Conservation (phyloP, 2,888 invertebrate species). For the Timandra comae region DNA sequence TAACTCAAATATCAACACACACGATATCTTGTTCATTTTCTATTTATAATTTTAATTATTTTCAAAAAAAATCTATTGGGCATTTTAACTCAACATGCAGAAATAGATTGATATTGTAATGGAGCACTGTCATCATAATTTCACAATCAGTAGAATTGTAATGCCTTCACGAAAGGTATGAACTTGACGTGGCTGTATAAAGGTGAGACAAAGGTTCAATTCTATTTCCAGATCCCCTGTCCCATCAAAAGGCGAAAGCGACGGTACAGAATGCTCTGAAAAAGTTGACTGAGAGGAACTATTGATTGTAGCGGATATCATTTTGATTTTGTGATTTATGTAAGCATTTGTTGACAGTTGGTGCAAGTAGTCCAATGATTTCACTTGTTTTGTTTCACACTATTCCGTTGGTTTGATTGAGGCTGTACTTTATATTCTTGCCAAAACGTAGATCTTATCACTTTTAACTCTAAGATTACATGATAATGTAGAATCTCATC, state of each 20-base stretch:
- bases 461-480: constrained; percentile 24
- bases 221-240: constrained; percentile 70
- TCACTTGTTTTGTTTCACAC: constrained; percentile 33
- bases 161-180: neutral
- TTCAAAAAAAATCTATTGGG: too few relatives aligned
- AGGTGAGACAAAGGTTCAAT: constrained; percentile 17
- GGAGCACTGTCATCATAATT: constrained; percentile 10
- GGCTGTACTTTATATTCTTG: constrained; percentile 47
- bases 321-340: constrained; percentile 48
- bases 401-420: constrained; percentile 30
- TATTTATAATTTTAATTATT: neutral
- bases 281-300: constrained; percentile 73
- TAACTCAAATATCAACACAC: neutral
- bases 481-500: constrained; percentile 35
- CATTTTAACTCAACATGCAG: neutral
- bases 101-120: neutral
- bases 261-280: constrained; percentile 74
- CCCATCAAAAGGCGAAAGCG: constrained; percentile 74
- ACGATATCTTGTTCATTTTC: neutral
- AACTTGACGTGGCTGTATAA: constrained; percentile 1
- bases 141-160: constrained; percentile 7
- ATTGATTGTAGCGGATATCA: constrained; percentile 41
- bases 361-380: constrained; percentile 29
- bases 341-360: constrained; percentile 56
- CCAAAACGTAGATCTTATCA: constrained; percentile 39